phyloP scores from a whole-genome alignment of 2,888 invertebrate species.

The Synergus japonicus region DNA sequence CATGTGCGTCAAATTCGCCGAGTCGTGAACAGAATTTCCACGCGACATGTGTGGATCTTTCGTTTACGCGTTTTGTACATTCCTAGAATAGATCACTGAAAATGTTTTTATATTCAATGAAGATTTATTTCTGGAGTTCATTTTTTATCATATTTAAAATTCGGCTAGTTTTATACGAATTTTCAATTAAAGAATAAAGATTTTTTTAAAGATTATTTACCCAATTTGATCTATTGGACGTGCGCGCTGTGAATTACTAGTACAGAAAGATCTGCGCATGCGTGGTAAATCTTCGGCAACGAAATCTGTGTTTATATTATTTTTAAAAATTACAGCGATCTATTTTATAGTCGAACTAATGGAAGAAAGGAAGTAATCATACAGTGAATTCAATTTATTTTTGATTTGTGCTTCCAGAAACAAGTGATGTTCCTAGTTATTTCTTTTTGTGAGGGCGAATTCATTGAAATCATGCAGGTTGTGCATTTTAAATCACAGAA shows the following conservation, averaged over 20 bases:
- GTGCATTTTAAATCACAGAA: too few species aligned
- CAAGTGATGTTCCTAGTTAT: background rate
- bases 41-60: background rate
- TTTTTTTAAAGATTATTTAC: too few species aligned
- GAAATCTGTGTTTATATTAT: background rate
- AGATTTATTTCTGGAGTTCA: background rate
- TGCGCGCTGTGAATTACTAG: too few species aligned
- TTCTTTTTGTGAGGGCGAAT: background rate
- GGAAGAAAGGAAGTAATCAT: background rate
- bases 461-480: too few species aligned
- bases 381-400: background rate
- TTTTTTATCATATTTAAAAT: background rate
- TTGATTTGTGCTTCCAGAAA: background rate
- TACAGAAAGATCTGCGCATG: background rate
- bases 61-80: slow-evolving; percentile 20
- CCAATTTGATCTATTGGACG: too few species aligned
- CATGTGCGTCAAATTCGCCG: background rate
- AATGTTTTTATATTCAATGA: slow-evolving; percentile 2
- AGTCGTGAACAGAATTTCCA: background rate
- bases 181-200: background rate
- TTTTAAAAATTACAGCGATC: background rate
- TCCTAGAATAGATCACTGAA: slow-evolving; percentile 13
- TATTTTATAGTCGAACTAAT: background rate
- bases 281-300: background rate
- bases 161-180: background rate